Percentiles rank a stretch among this genome's conserved stretches.
These are phyloP conservation scores for Agrotis puta DNA, from an alignment of 2,888 invertebrate species.

Conservation along the genomic window DNA sequence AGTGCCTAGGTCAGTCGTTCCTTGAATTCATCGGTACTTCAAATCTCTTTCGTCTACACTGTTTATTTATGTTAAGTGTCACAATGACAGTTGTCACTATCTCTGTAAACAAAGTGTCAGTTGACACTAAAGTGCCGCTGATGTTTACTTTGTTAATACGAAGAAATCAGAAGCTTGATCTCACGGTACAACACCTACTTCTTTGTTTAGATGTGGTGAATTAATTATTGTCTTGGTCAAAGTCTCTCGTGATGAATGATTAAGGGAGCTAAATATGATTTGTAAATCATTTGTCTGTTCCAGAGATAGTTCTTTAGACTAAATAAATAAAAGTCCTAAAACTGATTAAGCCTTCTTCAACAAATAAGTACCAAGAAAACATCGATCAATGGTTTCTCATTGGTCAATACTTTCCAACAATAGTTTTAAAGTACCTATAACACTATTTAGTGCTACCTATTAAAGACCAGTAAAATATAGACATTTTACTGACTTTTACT, in stretches of 20 bases:
- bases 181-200: conserved; percentile 29
- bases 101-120: conserved; percentile 50
- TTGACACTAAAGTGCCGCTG: conserved; percentile 54
- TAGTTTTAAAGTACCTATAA: too few species aligned
- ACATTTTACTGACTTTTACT: too few species aligned
- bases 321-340: neutral
- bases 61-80: conserved; percentile 42
- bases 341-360: too few species aligned
- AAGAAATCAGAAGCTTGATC: conserved; percentile 42
- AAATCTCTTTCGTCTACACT: conserved; percentile 12
- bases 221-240: neutral
- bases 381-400: too few species aligned
- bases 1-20: conserved; percentile 17
- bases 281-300: neutral
- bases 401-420: too few species aligned
- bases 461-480: too few species aligned
- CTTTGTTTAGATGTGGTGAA: neutral
- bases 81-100: conserved; percentile 16
- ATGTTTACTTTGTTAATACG: conserved; percentile 59
- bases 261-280: neutral
- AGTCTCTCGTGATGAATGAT: neutral
- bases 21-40: conserved; percentile 27
- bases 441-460: too few species aligned
- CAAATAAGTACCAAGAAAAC: too few species aligned
- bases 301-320: neutral